These are phyloP conservation scores for Tachysurus vachellii DNA, from an alignment of 2,113 vertebrate genomes.

Conservation along the genomic window DNA sequence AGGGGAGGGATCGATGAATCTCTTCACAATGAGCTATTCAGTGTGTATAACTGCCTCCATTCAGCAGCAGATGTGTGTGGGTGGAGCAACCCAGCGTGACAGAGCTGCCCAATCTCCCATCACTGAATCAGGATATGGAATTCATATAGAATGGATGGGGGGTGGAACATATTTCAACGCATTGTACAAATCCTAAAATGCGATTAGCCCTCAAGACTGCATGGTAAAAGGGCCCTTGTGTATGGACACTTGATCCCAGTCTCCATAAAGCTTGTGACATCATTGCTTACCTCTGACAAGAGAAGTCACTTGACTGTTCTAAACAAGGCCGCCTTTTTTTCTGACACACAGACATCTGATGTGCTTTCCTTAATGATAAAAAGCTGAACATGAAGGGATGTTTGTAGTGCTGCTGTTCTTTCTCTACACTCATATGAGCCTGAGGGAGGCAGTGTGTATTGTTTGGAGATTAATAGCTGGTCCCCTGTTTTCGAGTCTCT, in stretches of 20 bases:
- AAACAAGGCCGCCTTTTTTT: conserved; percentile 8
- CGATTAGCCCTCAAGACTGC: conserved; percentile 27
- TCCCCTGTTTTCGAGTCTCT: conserved; percentile 62
- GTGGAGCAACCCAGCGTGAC: conserved; percentile 25
- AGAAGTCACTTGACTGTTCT: conserved; percentile 14
- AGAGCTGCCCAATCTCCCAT: conserved; percentile 30
- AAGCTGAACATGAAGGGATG: conserved; percentile 12
- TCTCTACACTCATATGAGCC: conserved; percentile 17
- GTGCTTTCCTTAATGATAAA: conserved; percentile 15
- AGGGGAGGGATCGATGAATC: conserved; percentile 27
- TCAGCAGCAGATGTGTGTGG: conserved; percentile 51
- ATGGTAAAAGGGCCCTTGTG: conserved; percentile 43
- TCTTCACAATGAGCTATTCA: conserved; percentile 52
- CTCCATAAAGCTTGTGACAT: conserved; percentile 37
- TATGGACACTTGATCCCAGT: conserved; percentile 29
- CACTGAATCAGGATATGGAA: conserved; percentile 46
- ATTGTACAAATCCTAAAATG: conserved; percentile 34
- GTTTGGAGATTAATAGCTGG: conserved; percentile 71
- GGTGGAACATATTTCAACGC: conserved; percentile 23
- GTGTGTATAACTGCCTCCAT: conserved; percentile 42
- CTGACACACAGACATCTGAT: background rate
- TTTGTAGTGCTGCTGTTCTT: conserved; percentile 13
- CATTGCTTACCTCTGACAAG: conserved; percentile 34
- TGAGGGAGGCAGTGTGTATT: conserved; percentile 59
- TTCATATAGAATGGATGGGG: conserved; percentile 28